These are phyloP conservation scores for Gopherus evgoodei DNA, from an alignment of 2,113 vertebrate species.

Conservation along the genomic window DNA sequence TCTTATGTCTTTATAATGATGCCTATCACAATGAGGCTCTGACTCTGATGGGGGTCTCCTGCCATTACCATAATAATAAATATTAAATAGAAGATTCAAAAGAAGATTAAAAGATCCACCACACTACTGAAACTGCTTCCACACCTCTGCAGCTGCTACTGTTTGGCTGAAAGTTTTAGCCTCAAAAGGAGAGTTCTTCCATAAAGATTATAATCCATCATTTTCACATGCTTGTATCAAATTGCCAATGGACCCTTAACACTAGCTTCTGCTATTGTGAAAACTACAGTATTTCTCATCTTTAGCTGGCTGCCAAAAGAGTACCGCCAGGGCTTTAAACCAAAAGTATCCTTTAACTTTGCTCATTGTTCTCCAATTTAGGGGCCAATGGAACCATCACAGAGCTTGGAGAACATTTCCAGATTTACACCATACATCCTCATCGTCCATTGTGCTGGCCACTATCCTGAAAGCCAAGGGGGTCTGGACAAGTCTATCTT, in stretches of 20 bases:
- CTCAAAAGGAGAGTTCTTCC: neutral
- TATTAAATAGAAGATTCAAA: neutral
- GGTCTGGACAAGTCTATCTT: neutral
- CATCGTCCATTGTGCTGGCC: neutral
- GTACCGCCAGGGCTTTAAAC: neutral
- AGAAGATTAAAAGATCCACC: neutral
- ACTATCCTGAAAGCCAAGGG: neutral
- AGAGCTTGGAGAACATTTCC: neutral
- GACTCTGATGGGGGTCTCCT: neutral
- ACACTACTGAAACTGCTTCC: neutral
- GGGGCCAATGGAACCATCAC: neutral
- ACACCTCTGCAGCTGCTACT: neutral
- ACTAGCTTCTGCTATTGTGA: neutral
- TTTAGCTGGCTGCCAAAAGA: neutral
- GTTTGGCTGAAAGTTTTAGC: neutral
- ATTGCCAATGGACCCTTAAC: neutral
- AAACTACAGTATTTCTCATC: neutral
- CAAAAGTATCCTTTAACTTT: neutral
- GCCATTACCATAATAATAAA: accelerated
- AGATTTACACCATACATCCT: neutral
- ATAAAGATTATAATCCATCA: neutral
- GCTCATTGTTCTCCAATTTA: neutral
- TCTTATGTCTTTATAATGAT: accelerated
- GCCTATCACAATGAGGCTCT: neutral
- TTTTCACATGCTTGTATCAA: neutral